Conservation (phyloP, 2,113 vertebrate species). For the Rhadina sibilatrix region DNA sequence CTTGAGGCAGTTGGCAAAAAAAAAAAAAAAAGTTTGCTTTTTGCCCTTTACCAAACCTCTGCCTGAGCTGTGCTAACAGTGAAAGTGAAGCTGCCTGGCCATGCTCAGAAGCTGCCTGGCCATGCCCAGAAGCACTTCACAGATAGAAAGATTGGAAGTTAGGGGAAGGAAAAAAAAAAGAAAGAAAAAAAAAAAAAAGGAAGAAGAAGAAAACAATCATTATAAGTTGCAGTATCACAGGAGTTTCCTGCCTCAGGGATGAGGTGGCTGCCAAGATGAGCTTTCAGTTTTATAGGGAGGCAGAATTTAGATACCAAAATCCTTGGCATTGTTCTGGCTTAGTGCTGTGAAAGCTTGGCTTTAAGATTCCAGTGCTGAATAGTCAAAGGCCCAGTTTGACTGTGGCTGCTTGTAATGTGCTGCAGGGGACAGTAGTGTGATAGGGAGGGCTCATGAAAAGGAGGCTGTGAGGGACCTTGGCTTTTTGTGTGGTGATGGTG, state of each 20-base stretch:
- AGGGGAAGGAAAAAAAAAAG: not conserved
- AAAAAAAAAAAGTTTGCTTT: not conserved
- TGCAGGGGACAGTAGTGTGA: not conserved
- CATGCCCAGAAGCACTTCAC: not conserved
- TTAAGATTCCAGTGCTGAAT: not conserved
- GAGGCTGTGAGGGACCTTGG: not conserved
- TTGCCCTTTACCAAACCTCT: not conserved
- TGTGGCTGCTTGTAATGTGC: not conserved
- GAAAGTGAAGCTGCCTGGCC: not conserved
- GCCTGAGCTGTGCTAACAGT: not conserved
- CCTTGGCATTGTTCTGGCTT: not conserved
- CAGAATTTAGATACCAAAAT: not conserved
- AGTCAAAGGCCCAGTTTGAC: not conserved
- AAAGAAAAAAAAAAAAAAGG: rapidly evolving
- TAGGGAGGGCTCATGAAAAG: not conserved
- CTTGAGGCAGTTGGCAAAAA: not conserved
- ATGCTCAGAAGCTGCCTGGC: not conserved
- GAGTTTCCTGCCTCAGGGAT: not conserved
- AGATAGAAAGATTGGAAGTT: not conserved
- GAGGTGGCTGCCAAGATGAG: not conserved
- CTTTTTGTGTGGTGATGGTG: not conserved
- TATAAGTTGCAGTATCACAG: not conserved
- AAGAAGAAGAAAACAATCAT: not conserved
- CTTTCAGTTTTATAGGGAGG: not conserved
- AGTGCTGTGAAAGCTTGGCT: not conserved